Evolutionary conservation across 2,113 vertebrate species (phyloP), one percentile per base, ranked within the genome.

Genomic region (Heterotis niloticus): DNA sequence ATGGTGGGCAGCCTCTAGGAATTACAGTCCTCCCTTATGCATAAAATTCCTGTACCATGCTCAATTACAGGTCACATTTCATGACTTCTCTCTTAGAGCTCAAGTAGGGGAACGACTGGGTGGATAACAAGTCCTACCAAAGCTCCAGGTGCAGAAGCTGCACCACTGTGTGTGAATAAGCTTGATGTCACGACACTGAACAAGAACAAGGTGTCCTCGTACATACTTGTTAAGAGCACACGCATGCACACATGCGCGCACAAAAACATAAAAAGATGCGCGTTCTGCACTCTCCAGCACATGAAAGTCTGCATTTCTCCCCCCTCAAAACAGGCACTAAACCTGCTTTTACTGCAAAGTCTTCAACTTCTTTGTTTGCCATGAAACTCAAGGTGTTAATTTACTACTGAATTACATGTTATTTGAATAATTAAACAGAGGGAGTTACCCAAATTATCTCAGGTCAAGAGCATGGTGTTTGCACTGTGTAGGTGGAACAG

Each of bases 361-460:
- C 78, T 64, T 16, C 81, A 74, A 64, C 10, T 84, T 62, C 83
- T 85, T 87, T 84, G 85, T 88, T 88, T 70, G 81, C 66, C 54
- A 44, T 75, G 52, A 82, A 83, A 82, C 82, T 82, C 67, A 56
- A 62, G 73, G 74, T 83, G 79, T 78, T 80, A 68, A 65, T 54
- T 17, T 72, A 64, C 28, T 52, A 5, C 44, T 83, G 26, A 78
- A 82, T 80, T 82, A 76, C 79, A 81, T 9, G 82, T 82, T 81
- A 84, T 78, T 81, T 84, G 85, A 87, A 85, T 83, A 85, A 81
- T 7, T 81, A 80, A 85, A 83, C 80, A 82, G 81, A 78, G 78
- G 72, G 68, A 51, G 75, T 68, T 73, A n/a, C 54, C 56, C 54
- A 69, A 82, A 83, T 81, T 78, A 68, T 80, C 76, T 75, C 12